These are phyloP conservation scores for Macaria liturata DNA, from an alignment of 2,888 invertebrate species.

Conservation along the genomic window DNA sequence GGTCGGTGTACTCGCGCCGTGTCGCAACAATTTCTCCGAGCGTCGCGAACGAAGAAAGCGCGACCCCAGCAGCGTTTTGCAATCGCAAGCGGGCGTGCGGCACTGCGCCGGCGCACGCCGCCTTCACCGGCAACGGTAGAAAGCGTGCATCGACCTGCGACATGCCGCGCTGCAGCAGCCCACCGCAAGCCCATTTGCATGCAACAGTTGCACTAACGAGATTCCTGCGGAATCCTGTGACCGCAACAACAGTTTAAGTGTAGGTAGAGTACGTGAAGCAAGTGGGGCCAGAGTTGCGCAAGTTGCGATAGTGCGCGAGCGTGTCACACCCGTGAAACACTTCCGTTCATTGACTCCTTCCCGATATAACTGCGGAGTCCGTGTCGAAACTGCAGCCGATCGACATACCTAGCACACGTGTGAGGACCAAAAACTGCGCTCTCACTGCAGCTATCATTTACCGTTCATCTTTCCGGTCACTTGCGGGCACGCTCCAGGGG, in stretches of 20 bases:
- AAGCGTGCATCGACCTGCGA: slow-evolving; percentile 66
- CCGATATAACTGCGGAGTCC: slow-evolving; percentile 73
- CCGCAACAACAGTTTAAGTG: slow-evolving; percentile 46
- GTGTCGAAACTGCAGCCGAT: slow-evolving; percentile 71
- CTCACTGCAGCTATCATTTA: slow-evolving; percentile 34
- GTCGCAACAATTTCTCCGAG: slow-evolving; percentile 82
- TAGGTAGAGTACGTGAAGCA: slow-evolving; percentile 61
- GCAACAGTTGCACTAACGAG: slow-evolving; percentile 63
- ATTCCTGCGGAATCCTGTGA: slow-evolving; percentile 55
- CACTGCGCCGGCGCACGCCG: slow-evolving; percentile 46
- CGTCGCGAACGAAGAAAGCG: slow-evolving; percentile 82
- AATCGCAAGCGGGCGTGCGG: slow-evolving; percentile 58
- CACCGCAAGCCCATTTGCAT: slow-evolving; percentile 57
- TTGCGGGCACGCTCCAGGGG: slow-evolving; percentile 49
- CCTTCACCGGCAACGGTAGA: slow-evolving; percentile 52
- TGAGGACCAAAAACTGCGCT: slow-evolving; percentile 41
- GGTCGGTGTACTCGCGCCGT: slow-evolving; percentile 78
- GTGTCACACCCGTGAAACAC: slow-evolving; percentile 80
- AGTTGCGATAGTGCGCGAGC: slow-evolving; percentile 72
- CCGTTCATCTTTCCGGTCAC: slow-evolving; percentile 60
- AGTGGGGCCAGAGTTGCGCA: slow-evolving; percentile 70
- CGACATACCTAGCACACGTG: slow-evolving; percentile 53
- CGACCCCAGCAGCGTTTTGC: slow-evolving; percentile 81
- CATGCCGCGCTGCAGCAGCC: slow-evolving; percentile 36
- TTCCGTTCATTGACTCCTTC: slow-evolving; percentile 83